A percentile compares a stretch with the other conserved stretches of the same genome.
Conservation (phyloP, 1,140 invertebrate genomes). For the Cyrtorhinus lividipennis region DNA sequence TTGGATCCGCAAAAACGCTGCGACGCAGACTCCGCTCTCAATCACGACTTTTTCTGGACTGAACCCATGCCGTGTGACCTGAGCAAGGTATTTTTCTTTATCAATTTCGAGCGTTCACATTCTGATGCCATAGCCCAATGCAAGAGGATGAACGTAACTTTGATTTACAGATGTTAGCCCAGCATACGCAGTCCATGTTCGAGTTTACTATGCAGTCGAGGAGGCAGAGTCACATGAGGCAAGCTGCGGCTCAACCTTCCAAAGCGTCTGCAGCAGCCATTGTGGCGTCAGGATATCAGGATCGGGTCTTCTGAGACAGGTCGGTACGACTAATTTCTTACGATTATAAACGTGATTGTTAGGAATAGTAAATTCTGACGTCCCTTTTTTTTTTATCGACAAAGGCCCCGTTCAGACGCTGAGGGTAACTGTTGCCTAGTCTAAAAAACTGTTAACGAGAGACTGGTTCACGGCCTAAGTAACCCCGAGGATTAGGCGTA, state of each 20-base stretch:
- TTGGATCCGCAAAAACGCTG: conserved; percentile 82
- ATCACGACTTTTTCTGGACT: conserved; percentile 97
- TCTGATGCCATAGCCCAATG: too few relatives aligned
- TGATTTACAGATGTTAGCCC: conserved; percentile 64
- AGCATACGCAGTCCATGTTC: conserved; percentile 91
- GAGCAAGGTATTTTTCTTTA: conserved; percentile 36
- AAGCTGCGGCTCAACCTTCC: conserved; percentile 31
- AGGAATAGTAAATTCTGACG: too few relatives aligned
- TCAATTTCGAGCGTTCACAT: too few relatives aligned
- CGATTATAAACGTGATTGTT: too few relatives aligned
- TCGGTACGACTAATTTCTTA: too few relatives aligned
- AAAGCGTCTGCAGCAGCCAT: conserved; percentile 36
- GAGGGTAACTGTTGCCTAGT: too few relatives aligned
- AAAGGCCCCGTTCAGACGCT: too few relatives aligned
- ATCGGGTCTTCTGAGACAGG: conserved; percentile 48
- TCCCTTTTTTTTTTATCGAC: too few relatives aligned
- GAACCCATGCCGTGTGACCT: conserved; percentile 90
- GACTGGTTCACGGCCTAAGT: too few relatives aligned
- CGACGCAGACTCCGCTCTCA: conserved; percentile 83
- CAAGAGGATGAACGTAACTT: too few relatives aligned
- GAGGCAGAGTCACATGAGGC: conserved; percentile 48
- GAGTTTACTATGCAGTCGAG: conserved; percentile 80
- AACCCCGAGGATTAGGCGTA: too few relatives aligned
- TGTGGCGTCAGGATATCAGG: conserved; percentile 55
- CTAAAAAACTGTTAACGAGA: too few relatives aligned